phyloP scores from a whole-genome alignment of 2,797 vertebrate species.

The Percopsis omiscomaycus region DNA sequence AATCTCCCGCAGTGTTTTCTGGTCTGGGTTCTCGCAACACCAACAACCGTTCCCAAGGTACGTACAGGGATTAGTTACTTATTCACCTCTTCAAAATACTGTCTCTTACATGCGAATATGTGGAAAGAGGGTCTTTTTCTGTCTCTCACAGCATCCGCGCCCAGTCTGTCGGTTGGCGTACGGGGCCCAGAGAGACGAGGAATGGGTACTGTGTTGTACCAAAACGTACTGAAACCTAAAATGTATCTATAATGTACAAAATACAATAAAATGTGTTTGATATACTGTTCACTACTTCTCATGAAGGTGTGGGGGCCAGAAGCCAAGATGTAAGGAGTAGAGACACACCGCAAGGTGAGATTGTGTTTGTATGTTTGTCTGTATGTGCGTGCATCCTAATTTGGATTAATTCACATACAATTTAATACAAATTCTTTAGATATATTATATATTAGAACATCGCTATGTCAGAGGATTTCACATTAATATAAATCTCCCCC shows the following conservation, averaged over 20 bases:
- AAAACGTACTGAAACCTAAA: too few species aligned
- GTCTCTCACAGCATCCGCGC: constrained; percentile 48
- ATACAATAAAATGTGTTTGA: neutral
- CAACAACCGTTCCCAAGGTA: constrained; percentile 61
- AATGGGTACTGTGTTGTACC: constrained; percentile 32
- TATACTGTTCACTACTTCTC: neutral
- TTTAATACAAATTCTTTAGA: too few species aligned
- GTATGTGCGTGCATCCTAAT: neutral
- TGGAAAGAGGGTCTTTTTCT: neutral
- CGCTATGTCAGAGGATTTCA: too few species aligned
- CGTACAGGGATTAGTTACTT: neutral
- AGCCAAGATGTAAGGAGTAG: constrained; percentile 67
- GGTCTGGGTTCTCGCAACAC: constrained; percentile 62
- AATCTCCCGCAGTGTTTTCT: constrained; percentile 71
- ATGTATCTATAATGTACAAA: too few species aligned
- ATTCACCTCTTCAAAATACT: neutral
- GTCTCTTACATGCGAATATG: neutral
- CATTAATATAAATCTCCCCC: too few species aligned
- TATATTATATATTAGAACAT: too few species aligned
- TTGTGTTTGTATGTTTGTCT: constrained; percentile 3
- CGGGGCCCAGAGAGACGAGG: constrained; percentile 60
- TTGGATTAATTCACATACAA: neutral
- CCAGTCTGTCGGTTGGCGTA: constrained; percentile 45
- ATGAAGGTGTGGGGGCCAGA: constrained; percentile 44
- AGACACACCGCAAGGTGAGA: constrained; percentile 60